Conservation (phyloP, 2,888 invertebrate species). For the Pseudanteris insignis region DNA sequence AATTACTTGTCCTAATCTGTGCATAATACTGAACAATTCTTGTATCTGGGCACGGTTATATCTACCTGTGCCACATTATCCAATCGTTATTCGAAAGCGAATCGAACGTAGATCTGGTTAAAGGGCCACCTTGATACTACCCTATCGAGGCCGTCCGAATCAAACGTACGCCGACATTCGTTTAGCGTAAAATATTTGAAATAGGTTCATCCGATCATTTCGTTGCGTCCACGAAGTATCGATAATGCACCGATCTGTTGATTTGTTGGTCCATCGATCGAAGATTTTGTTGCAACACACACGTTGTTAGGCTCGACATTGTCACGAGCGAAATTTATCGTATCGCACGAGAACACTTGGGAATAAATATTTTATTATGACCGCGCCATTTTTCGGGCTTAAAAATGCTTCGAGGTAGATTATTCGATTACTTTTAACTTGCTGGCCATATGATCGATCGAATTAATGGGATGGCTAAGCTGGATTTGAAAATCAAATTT, state of each 20-base stretch:
- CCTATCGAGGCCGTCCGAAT: conserved; percentile 11
- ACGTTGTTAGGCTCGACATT: conserved; percentile 26
- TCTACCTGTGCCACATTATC: neutral
- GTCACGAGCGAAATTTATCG: too few relatives aligned
- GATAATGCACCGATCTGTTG: conserved; percentile 37
- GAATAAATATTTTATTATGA: too few relatives aligned
- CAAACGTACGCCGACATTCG: conserved; percentile 18
- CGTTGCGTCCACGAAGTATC: conserved; percentile 10
- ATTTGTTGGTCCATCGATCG: conserved; percentile 33
- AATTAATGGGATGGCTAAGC: too few relatives aligned
- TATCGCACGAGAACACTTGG: too few relatives aligned
- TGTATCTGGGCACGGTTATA: too few relatives aligned
- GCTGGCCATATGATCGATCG: too few relatives aligned
- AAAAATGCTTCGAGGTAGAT: too few relatives aligned
- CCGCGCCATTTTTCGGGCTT: too few relatives aligned
- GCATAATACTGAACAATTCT: too few relatives aligned
- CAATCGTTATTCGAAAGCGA: conserved; percentile 5
- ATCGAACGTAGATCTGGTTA: neutral
- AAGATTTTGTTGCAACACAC: conserved; percentile 36
- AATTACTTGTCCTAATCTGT: too few relatives aligned
- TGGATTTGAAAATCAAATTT: too few relatives aligned
- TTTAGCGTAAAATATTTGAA: conserved; percentile 35
- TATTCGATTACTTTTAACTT: too few relatives aligned
- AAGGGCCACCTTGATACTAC: conserved; percentile 21
- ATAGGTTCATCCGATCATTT: conserved; percentile 23